Evolutionary conservation across 2,113 vertebrate genomes (phyloP).

Genomic region (Channa argus): DNA sequence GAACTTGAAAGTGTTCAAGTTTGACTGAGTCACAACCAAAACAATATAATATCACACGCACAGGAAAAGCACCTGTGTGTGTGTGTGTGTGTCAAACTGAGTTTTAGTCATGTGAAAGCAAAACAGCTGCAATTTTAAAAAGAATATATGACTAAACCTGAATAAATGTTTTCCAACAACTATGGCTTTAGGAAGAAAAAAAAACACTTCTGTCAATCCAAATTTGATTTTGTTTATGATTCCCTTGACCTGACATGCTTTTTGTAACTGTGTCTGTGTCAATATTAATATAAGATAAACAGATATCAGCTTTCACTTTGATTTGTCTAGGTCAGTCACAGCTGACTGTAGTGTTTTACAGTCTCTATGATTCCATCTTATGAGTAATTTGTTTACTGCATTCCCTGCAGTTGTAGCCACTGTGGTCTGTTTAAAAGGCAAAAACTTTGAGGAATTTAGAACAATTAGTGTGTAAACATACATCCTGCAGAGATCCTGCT

Average conservation of each 20-base stretch:
- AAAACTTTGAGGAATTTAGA: constrained; percentile 27
- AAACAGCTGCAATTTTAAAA: constrained; percentile 33
- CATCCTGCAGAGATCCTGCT: background rate
- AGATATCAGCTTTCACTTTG: no score
- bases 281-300: no score
- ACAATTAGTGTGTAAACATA: background rate
- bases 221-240: constrained; percentile 29
- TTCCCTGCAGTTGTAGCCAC: constrained; percentile 4
- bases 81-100: background rate
- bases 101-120: constrained; percentile 23
- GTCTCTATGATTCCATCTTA: no score
- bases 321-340: no score
- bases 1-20: constrained; percentile 34
- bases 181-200: constrained; percentile 13
- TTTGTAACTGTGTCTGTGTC: background rate
- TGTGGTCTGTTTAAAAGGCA: constrained; percentile 20
- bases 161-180: constrained; percentile 27
- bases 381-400: no score
- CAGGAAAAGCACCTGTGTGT: constrained; percentile 19
- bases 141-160: constrained; percentile 19
- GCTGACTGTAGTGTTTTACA: no score
- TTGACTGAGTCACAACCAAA: constrained; percentile 55
- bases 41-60: constrained; percentile 56
- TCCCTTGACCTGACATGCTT: background rate
- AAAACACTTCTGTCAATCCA: background rate